These are phyloP conservation scores for Aplochiton taeniatus DNA, from an alignment of 2,797 vertebrate genomes.

Conservation along the genomic window DNA sequence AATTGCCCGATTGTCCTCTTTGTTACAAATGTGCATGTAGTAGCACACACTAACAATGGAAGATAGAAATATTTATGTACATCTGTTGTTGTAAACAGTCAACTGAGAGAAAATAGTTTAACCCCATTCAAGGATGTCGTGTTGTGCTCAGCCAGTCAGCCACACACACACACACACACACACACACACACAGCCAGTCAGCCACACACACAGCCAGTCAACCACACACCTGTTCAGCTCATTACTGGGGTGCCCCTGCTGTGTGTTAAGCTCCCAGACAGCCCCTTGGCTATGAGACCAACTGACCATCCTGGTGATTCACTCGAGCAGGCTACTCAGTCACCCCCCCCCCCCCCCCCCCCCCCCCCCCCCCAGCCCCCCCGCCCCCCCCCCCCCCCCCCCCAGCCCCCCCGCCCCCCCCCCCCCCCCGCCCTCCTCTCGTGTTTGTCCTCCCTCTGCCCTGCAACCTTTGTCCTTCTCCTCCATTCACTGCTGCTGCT, in stretches of 20 bases:
- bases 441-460: slow-evolving; percentile 62
- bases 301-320: slow-evolving; percentile 29
- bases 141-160: neutral
- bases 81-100: too few relatives aligned
- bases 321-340: slow-evolving; percentile 16
- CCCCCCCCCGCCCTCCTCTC: slow-evolving; percentile 37
- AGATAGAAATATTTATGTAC: too few relatives aligned
- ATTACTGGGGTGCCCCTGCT: slow-evolving; percentile 18
- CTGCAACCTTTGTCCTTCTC: slow-evolving; percentile 26
- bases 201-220: neutral
- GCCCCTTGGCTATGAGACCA: neutral
- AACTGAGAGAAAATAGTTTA: too few relatives aligned
- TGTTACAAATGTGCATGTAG: too few relatives aligned
- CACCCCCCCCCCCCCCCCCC: slow-evolving; percentile 26
- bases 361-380: neutral
- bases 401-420: slow-evolving; percentile 10
- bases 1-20: too few relatives aligned
- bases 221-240: slow-evolving; percentile 24
- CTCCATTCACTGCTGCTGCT: slow-evolving; percentile 22
- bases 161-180: neutral
- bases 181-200: slow-evolving; percentile 3
- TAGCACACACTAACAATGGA: too few relatives aligned
- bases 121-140: too few relatives aligned
- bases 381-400: neutral
- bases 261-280: neutral